These are phyloP conservation scores for Rhagonycha fulva DNA, from an alignment of 2,888 invertebrate species.

Conservation along the genomic window DNA sequence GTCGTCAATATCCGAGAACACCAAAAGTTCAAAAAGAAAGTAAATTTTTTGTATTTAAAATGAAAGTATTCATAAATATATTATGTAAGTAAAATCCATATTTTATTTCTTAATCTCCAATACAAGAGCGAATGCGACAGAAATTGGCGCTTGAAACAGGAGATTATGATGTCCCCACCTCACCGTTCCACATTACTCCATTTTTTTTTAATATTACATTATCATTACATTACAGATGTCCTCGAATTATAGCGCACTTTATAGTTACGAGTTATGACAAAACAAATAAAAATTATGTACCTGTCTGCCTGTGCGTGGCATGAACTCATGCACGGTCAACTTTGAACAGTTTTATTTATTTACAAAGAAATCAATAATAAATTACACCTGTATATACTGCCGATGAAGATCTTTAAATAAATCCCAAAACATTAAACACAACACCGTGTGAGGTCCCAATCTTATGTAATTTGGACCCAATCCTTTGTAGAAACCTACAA, in stretches of 20 bases:
- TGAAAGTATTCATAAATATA: background rate
- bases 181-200: too few relatives aligned
- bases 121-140: too few relatives aligned
- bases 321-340: background rate
- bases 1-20: background rate
- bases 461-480: slow-evolving; percentile 81
- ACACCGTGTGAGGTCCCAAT: slow-evolving; percentile 83
- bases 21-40: background rate
- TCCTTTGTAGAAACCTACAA: slow-evolving; percentile 83
- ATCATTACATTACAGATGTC: too few relatives aligned
- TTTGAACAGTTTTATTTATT: background rate
- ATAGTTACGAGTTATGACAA: too few relatives aligned
- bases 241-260: too few relatives aligned
- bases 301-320: too few relatives aligned
- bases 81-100: too few relatives aligned
- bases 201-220: too few relatives aligned
- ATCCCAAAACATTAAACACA: slow-evolving; percentile 84
- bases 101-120: too few relatives aligned
- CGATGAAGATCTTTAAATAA: slow-evolving; percentile 55
- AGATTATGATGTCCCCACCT: too few relatives aligned
- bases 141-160: too few relatives aligned
- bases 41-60: background rate
- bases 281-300: too few relatives aligned
- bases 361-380: background rate
- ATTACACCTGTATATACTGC: background rate